phyloP scores from a whole-genome alignment of 2,888 invertebrate genomes.

The Drosophila bunnanda region DNA sequence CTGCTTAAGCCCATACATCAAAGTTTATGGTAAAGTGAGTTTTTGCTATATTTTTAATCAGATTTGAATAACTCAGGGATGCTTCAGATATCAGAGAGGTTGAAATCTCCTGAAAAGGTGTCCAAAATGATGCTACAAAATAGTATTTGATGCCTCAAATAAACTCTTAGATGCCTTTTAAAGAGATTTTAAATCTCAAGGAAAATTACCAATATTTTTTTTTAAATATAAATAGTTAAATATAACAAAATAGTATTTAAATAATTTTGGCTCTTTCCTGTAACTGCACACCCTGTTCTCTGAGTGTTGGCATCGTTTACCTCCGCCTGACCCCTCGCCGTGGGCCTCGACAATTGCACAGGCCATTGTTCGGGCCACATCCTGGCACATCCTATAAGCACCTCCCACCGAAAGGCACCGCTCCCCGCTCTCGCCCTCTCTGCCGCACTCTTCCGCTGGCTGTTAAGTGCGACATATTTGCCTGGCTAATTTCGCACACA shows the following conservation, averaged over 20 bases:
- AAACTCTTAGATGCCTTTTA: not conserved
- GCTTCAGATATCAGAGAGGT: not conserved
- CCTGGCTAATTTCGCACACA: conserved; percentile 73
- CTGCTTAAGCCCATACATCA: not conserved
- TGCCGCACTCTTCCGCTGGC: conserved; percentile 69
- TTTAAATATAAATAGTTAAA: too few species aligned
- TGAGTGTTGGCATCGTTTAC: conserved; percentile 4
- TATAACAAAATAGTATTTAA: not conserved
- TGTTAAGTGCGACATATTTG: conserved; percentile 80
- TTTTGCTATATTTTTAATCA: too few species aligned
- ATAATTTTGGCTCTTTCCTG: not conserved
- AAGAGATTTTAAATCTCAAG: not conserved
- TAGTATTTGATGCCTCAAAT: not conserved
- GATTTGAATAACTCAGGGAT: not conserved
- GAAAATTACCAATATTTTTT: too few species aligned
- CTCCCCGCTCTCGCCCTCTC: conserved; percentile 15
- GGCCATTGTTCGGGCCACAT: conserved; percentile 47
- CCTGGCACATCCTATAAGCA: conserved; percentile 20
- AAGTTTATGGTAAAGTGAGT: not conserved
- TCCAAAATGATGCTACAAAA: not conserved
- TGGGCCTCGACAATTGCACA: conserved; percentile 65
- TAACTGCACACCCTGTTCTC: not conserved
- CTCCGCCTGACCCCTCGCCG: conserved; percentile 38
- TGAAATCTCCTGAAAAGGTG: too few species aligned
- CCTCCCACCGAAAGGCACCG: conserved; percentile 7